phyloP scores from a whole-genome alignment of 2,797 vertebrate genomes.

The Protosalanx chinensis region DNA sequence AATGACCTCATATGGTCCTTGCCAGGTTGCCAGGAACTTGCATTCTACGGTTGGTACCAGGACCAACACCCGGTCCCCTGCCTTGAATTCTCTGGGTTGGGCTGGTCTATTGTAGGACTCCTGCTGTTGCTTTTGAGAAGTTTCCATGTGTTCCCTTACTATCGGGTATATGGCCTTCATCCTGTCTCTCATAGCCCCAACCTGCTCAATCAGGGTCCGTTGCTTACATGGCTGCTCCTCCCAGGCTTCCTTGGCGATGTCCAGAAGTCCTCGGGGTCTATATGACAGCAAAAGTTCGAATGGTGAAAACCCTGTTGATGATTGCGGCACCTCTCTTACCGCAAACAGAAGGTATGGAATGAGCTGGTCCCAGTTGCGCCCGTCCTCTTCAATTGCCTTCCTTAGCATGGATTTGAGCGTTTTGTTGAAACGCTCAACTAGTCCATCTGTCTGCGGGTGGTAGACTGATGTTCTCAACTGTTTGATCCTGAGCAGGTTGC shows the following conservation, averaged over 20 bases:
- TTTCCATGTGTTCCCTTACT: not conserved
- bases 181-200: not conserved
- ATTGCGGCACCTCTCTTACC: not conserved
- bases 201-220: not conserved
- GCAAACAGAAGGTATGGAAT: not conserved
- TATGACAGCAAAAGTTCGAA: not conserved
- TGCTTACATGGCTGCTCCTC: not conserved
- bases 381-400: not conserved
- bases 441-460: too few relatives aligned
- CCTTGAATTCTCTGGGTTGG: slow-evolving; percentile 12
- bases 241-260: not conserved
- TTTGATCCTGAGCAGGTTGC: not conserved
- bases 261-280: not conserved
- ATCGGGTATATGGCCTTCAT: not conserved
- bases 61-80: slow-evolving; percentile 11
- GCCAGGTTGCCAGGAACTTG: slow-evolving; percentile 13
- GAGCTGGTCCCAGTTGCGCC: slow-evolving; percentile 15
- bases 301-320: not conserved
- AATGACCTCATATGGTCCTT: slow-evolving; percentile 20
- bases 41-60: slow-evolving; percentile 10
- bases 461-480: slow-evolving; percentile 9
- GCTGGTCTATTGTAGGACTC: not conserved
- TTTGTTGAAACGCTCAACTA: not conserved
- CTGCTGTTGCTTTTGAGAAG: not conserved
- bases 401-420: not conserved